Base-by-base conservation (phyloP, 2,113 vertebrate species). In the Trogon surrucura region DNA sequence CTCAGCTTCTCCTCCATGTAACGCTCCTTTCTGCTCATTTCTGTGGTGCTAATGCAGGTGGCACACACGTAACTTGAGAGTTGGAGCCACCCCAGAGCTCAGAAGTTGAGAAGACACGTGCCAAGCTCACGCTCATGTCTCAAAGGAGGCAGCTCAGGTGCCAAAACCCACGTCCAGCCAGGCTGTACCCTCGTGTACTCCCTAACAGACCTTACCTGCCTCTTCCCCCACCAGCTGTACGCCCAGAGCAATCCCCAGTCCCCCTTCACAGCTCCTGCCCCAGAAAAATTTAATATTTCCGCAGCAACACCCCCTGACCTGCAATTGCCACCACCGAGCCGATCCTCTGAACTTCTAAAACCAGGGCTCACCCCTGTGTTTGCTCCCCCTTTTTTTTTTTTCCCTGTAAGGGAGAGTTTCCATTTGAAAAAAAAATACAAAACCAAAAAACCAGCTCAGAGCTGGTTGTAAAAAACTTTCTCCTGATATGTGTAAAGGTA, bases 21-120 rank as follows among this genome's bases (percentile, higher is more conserved):
- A 34, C 5, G 30, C 25, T 48, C 41, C 21, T 51, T 78, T 44
- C 38, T 71, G 11, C 62, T 83, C 34, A 58, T 32, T 81, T 74
- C 69, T 67, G 61, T 4, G 36, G 13, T n/a, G 32, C 9, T 79
- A 32, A 7, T 32, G 26, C 26, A 78, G 65, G 48, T 80, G 56
- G 27, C 58, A 60, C 58, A 18, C 26, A 16, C 0, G 0, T 17
- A 72, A 41, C 10, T 8, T 8, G 18, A 67, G 70, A 61, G 22
- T 12, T 45, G 64, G 36, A 29, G 30, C 60, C 74, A 80, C 38
- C 34, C 22, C 3, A 13, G 23, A 41, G 67, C 54, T 80, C 34
- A 18, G 54, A 47, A 53, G n/a, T 5, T 0, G 8, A 47, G 21
- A 1, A 4, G 27, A 16, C 21, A 18, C 0, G 0, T 44, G 51